Conservation (phyloP, 2,888 invertebrate species). For the Drosophila meridiana region DNA sequence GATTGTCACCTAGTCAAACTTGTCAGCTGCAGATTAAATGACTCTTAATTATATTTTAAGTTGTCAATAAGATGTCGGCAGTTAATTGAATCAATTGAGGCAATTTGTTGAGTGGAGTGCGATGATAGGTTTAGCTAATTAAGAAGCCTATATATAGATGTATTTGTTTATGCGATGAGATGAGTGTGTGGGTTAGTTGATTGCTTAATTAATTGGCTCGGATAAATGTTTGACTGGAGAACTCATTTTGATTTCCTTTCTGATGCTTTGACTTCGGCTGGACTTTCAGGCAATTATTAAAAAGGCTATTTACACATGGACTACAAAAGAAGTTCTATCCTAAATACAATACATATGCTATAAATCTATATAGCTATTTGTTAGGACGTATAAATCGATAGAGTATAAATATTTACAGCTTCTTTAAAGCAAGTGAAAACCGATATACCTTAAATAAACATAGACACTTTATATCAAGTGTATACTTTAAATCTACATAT, state of each 20-base stretch:
- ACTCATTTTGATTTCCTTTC: background rate
- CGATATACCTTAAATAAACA: no score
- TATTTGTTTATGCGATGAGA: background rate
- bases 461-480: no score
- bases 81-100: background rate
- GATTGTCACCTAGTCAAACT: background rate
- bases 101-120: background rate
- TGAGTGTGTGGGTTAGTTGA: background rate
- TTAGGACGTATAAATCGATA: background rate
- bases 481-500: no score
- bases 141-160: background rate
- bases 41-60: constrained; percentile 1
- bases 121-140: background rate
- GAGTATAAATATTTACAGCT: background rate
- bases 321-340: no score
- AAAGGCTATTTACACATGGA: no score
- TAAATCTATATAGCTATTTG: background rate
- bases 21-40: background rate
- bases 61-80: background rate
- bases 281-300: background rate
- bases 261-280: background rate
- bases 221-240: background rate
- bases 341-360: no score
- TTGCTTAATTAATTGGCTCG: background rate
- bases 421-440: background rate